Conservation (phyloP, 37 sponge, comb jelly and placozoan species). For the Geodia barretti region DNA sequence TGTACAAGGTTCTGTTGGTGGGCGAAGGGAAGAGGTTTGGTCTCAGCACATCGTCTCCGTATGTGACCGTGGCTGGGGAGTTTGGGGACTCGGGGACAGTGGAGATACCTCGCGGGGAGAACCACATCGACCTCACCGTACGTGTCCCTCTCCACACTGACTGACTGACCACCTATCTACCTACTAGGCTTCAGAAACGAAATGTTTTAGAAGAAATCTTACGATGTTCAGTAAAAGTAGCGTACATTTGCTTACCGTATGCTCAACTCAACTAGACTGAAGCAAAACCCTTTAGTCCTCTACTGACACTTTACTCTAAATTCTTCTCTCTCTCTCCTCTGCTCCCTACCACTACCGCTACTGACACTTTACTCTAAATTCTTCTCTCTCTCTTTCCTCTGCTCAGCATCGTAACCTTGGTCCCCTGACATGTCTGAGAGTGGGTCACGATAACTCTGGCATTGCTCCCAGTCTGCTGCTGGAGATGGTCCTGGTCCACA, state of each 20-base stretch:
- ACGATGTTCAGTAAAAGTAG: no score
- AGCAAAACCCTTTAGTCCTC: no score
- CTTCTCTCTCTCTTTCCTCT: slow-evolving; percentile 2
- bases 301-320: no score
- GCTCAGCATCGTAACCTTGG: slow-evolving; percentile 84
- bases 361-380: no score
- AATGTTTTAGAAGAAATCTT: no score
- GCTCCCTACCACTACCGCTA: background rate
- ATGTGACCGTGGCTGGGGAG: slow-evolving; percentile 80
- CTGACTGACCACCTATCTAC: background rate
- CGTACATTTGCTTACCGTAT: background rate
- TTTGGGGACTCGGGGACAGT: slow-evolving; percentile 49
- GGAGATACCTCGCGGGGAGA: slow-evolving; percentile 68
- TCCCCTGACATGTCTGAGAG: slow-evolving; percentile 71
- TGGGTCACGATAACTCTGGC: slow-evolving; percentile 93
- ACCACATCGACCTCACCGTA: slow-evolving; percentile 66
- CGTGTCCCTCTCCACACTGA: background rate
- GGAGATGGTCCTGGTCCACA: slow-evolving; percentile 86
- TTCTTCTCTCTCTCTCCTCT: slow-evolving; percentile 3
- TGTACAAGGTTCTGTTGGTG: slow-evolving; percentile 74
- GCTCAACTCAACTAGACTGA: background rate
- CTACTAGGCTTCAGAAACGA: background rate
- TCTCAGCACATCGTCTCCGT: slow-evolving; percentile 73
- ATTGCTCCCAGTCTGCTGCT: slow-evolving; percentile 74
- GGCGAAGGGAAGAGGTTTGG: slow-evolving; percentile 85